These are phyloP conservation scores for Gallinago undulata DNA, from an alignment of 2,113 vertebrate species.

Conservation along the genomic window DNA sequence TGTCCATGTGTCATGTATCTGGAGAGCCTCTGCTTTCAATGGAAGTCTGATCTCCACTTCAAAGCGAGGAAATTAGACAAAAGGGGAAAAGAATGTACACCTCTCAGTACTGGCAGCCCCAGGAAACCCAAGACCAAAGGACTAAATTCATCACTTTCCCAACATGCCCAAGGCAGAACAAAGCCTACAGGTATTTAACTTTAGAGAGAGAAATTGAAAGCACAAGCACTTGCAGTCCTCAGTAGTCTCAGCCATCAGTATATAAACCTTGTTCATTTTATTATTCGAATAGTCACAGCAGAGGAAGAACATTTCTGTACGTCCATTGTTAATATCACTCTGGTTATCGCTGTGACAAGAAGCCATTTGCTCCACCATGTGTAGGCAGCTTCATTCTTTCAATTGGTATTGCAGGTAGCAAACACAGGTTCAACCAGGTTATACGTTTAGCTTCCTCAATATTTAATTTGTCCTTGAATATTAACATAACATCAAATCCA, in stretches of 20 bases:
- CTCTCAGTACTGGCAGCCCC: background rate
- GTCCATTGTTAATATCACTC: background rate
- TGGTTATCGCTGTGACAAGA: background rate
- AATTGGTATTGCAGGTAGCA: background rate
- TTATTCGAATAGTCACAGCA: background rate
- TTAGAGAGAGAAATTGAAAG: background rate
- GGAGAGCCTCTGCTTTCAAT: constrained; percentile 42
- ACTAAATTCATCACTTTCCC: constrained; percentile 2
- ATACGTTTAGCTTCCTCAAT: background rate
- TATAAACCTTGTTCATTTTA: background rate
- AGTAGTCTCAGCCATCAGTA: rapidly evolving
- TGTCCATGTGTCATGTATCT: constrained; percentile 11
- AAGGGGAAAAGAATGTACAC: background rate
- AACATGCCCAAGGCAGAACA: background rate
- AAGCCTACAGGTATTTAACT: background rate
- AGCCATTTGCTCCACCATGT: background rate
- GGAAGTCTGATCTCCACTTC: constrained; percentile 36
- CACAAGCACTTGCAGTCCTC: background rate
- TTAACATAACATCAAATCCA: background rate
- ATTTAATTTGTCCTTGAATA: background rate
- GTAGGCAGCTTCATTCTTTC: background rate
- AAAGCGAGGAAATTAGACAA: constrained; percentile 39
- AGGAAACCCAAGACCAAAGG: constrained; percentile 17
- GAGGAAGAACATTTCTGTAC: background rate
- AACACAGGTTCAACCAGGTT: background rate